Percentiles rank a stretch among this genome's conserved stretches.
Evolutionary conservation across 2,113 vertebrate genomes (phyloP).

Genomic region (Pelobates fuscus): DNA sequence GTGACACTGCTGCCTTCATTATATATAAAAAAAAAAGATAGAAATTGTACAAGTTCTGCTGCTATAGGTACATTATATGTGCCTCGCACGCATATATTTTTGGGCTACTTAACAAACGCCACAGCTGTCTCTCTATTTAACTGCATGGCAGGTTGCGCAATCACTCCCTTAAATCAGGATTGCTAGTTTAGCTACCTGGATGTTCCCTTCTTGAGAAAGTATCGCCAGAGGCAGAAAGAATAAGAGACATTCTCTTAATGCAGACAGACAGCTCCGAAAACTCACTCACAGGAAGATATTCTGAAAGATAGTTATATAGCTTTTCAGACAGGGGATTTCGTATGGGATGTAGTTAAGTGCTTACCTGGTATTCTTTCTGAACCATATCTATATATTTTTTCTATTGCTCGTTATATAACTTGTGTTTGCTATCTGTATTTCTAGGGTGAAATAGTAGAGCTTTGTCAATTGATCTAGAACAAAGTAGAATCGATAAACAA

Average conservation of each 20-base stretch:
- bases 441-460: too few species aligned
- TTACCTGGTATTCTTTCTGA: conserved; percentile 13
- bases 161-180: conserved; percentile 9
- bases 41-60: neutral
- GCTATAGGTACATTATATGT: neutral
- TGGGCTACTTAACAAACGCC: neutral
- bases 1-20: neutral
- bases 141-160: neutral
- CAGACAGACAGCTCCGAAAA: conserved; percentile 23
- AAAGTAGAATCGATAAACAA: too few species aligned
- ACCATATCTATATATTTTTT: conserved; percentile 9
- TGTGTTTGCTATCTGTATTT: neutral
- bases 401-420: conserved; percentile 5
- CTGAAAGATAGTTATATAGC: conserved; percentile 9
- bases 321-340: neutral
- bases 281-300: neutral
- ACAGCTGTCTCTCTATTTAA: neutral
- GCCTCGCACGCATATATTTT: neutral
- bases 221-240: conserved; percentile 20
- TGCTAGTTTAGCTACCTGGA: conserved; percentile 6
- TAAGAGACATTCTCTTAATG: conserved; percentile 7
- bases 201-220: conserved; percentile 8
- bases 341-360: conserved; percentile 11
- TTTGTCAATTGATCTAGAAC: too few species aligned
- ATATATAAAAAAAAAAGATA: neutral